phyloP scores from a whole-genome alignment of 37 sponge, comb jelly and placozoan genomes.

The Amphimedon queenslandica region DNA sequence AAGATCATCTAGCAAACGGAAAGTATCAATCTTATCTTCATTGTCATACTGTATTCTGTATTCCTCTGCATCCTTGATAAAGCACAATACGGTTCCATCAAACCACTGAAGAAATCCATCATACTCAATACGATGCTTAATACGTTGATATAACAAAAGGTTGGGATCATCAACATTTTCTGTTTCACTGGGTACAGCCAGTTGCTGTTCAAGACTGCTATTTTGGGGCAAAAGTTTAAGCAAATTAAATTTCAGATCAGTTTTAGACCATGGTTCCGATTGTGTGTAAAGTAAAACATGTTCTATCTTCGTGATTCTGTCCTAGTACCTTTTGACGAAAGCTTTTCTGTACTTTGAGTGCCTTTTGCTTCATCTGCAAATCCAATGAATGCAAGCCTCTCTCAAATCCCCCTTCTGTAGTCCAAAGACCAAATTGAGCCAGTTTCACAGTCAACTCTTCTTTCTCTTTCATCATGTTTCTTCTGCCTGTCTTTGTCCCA shows the following conservation, averaged over 20 bases:
- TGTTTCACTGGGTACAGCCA: neutral
- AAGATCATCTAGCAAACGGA: neutral
- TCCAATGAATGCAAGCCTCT: neutral
- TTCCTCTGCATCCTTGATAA: neutral
- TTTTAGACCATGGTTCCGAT: neutral
- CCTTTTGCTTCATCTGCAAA: neutral
- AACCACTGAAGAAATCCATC: neutral
- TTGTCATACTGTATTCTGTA: neutral
- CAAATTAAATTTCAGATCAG: neutral
- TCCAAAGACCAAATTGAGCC: neutral
- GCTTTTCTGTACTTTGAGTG: neutral
- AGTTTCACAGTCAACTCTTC: neutral
- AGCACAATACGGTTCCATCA: neutral
- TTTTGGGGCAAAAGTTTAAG: neutral
- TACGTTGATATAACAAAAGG: neutral
- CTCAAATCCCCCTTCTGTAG: neutral
- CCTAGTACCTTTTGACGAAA: neutral
- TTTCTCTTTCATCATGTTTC: neutral
- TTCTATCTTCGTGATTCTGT: neutral
- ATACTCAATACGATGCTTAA: neutral
- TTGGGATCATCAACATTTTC: neutral
- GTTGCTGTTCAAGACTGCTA: neutral
- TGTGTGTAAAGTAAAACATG: neutral
- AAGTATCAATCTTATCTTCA: neutral
- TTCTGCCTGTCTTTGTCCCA: neutral